Conservation (phyloP, 1,140 invertebrate species). For the Arion vulgaris region DNA sequence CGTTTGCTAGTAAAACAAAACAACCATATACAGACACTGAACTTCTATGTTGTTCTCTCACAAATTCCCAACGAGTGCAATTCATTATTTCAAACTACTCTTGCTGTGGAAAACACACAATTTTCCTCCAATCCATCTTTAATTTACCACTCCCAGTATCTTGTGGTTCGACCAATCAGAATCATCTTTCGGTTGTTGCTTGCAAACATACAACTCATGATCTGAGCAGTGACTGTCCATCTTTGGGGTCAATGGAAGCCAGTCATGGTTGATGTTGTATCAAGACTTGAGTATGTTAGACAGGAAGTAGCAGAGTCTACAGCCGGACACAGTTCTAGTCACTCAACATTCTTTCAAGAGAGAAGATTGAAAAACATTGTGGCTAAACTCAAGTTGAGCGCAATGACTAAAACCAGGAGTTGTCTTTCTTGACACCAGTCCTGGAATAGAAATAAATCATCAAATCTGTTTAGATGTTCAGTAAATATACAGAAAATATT, state of each 20-base stretch:
- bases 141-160: background rate
- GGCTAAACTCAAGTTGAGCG: conserved; percentile 95
- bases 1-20: too few species aligned
- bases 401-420: conserved; percentile 93
- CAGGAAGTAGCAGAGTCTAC: conserved; percentile 13
- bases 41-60: too few species aligned
- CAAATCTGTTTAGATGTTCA: too few species aligned
- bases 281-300: conserved; percentile 17
- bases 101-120: background rate
- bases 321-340: conserved; percentile 36
- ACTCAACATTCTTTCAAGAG: conserved; percentile 54
- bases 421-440: conserved; percentile 98
- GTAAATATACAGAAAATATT: too few species aligned
- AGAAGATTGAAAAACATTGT: conserved; percentile 95
- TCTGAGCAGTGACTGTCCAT: conserved; percentile 25
- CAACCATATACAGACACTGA: too few species aligned
- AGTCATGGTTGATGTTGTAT: conserved; percentile 17
- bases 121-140: background rate
- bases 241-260: conserved; percentile 14
- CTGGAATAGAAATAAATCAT: conserved; percentile 77
- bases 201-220: background rate
- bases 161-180: background rate
- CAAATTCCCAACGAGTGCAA: background rate
- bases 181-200: background rate
- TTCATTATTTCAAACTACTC: background rate